Evolutionary conservation across 1,140 invertebrate genomes (phyloP).

Genomic region (Apis florea): DNA sequence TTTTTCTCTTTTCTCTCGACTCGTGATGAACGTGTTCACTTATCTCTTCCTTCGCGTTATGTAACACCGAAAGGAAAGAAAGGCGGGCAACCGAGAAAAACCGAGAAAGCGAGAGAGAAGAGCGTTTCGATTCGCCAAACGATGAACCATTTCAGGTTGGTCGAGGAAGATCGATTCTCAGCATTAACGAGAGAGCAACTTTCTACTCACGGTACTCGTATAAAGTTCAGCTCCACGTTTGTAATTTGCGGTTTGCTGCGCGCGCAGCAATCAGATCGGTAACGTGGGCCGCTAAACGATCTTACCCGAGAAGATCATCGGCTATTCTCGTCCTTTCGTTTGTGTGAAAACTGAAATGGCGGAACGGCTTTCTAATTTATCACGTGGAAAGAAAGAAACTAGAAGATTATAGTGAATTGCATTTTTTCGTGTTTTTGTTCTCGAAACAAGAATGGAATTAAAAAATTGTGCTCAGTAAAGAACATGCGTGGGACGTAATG

Average conservation of each 20-base stretch:
- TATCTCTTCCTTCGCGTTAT: constrained; percentile 23
- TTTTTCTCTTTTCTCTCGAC: constrained; percentile 21
- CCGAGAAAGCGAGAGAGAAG: not conserved
- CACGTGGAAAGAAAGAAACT: not conserved
- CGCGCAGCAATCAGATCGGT: constrained; percentile 36
- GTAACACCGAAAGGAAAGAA: constrained; percentile 5
- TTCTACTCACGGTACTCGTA: constrained; percentile 57
- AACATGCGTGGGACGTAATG: not conserved
- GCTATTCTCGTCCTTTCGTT: not conserved
- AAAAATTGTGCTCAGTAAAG: no score
- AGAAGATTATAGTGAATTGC: not conserved
- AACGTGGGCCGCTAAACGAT: constrained; percentile 13
- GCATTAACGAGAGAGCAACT: constrained; percentile 60
- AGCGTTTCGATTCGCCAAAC: constrained; percentile 36
- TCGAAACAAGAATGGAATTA: not conserved
- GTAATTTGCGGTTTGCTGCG: constrained; percentile 55
- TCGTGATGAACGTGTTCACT: constrained; percentile 22
- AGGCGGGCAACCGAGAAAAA: not conserved
- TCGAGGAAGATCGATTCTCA: constrained; percentile 61
- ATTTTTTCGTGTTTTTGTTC: not conserved
- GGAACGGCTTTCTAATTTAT: constrained; percentile 34
- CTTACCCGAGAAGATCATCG: constrained; percentile 1
- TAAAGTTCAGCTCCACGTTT: constrained; percentile 61
- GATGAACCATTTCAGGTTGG: constrained; percentile 16
- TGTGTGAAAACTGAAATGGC: not conserved